phyloP scores from a whole-genome alignment of 1,140 invertebrate genomes.

The Sarcophaga peregrina region DNA sequence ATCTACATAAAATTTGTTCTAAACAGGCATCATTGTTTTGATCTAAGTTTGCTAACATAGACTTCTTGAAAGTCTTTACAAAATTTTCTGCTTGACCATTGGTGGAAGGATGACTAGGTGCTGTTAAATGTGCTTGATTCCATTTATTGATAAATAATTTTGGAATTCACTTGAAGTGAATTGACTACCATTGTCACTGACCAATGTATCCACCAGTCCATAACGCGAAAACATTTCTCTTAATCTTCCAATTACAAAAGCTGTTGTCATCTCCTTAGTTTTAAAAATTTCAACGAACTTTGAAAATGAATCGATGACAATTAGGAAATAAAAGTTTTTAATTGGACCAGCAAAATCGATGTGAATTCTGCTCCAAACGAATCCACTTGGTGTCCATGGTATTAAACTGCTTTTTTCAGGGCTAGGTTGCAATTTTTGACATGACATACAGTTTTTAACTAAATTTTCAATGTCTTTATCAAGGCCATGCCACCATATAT shows the following conservation, averaged over 20 bases:
- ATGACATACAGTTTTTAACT: no score
- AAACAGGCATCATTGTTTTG: slow-evolving; percentile 27
- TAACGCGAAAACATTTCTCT: not conserved
- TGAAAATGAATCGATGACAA: slow-evolving; percentile 4
- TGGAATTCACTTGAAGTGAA: slow-evolving; percentile 9
- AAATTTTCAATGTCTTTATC: no score
- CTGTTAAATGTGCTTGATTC: not conserved
- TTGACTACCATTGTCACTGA: not conserved
- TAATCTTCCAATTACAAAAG: not conserved
- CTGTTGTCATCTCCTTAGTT: no score
- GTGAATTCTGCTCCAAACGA: not conserved
- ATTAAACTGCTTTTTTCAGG: no score
- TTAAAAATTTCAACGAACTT: not conserved
- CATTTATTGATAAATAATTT: not conserved
- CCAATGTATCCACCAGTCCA: not conserved
- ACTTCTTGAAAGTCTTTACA: not conserved
- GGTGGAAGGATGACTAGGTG: not conserved
- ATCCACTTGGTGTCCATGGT: no score
- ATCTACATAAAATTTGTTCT: not conserved
- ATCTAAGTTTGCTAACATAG: not conserved
- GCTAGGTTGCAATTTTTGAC: no score
- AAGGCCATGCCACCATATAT: no score
- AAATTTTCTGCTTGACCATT: not conserved
- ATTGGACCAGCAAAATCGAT: no score
- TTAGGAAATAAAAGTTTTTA: not conserved